Percentiles rank a stretch among this genome's conserved stretches.
Conservation (phyloP, 1,140 invertebrate species). For the Saxidomus purpurata region DNA sequence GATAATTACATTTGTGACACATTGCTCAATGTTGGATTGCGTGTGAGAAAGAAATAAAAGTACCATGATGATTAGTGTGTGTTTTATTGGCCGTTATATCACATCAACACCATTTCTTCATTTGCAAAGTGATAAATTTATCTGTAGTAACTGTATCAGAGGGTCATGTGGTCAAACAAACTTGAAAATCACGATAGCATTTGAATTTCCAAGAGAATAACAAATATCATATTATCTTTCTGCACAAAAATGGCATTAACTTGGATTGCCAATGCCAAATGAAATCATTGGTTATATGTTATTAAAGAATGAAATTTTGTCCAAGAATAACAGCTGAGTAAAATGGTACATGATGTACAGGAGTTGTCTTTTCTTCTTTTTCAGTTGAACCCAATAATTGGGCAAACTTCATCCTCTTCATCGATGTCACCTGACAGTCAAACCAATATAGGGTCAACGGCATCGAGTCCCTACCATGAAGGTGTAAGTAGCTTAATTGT, state of each 20-base stretch:
- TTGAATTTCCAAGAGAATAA: neutral
- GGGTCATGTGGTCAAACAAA: neutral
- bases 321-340: too few relatives aligned
- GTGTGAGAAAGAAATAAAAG: constrained; percentile 34
- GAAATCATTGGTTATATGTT: too few relatives aligned
- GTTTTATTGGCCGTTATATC: constrained; percentile 46
- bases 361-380: constrained; percentile 57
- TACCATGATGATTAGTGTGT: neutral
- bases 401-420: constrained; percentile 75
- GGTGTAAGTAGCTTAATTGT: constrained; percentile 71
- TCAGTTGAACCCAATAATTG: constrained; percentile 83
- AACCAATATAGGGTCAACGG: constrained; percentile 80
- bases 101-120: constrained; percentile 39
- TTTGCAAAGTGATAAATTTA: constrained; percentile 37
- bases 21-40: constrained; percentile 16
- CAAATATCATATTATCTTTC: neutral
- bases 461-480: constrained; percentile 82
- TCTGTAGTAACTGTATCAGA: neutral
- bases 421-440: constrained; percentile 83
- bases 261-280: too few relatives aligned
- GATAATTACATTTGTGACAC: constrained; percentile 7
- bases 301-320: too few relatives aligned
- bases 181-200: neutral
- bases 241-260: too few relatives aligned
- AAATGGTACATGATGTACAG: too few relatives aligned